Conservation (phyloP, 2,888 invertebrate genomes). For the Melipona beecheii region DNA sequence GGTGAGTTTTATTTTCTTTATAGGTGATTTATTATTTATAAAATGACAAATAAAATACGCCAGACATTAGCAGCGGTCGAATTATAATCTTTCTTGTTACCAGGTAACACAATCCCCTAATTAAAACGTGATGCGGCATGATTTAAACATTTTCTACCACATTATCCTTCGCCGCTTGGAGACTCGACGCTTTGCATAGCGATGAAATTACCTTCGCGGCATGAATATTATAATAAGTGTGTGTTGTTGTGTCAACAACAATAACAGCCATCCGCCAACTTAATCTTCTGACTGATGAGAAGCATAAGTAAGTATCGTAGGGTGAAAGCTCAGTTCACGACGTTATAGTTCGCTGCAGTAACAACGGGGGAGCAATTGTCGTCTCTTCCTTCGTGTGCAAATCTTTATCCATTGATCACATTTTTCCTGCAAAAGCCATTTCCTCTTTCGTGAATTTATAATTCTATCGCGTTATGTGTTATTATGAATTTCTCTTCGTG, state of each 20-base stretch:
- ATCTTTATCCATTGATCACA: not conserved
- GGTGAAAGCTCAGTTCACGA: not conserved
- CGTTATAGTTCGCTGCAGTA: not conserved
- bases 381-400: not conserved
- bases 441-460: not conserved
- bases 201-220: constrained; percentile 2
- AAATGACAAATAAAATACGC: no score
- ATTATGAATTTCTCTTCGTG: no score
- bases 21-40: no score
- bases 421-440: not conserved
- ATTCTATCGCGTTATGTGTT: no score
- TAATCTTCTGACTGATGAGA: constrained; percentile 20
- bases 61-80: no score
- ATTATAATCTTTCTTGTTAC: not conserved
- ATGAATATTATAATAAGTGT: constrained; percentile 29
- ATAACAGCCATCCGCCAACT: constrained; percentile 21
- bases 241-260: constrained; percentile 6
- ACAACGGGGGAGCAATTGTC: not conserved
- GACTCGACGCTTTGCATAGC: constrained; percentile 4
- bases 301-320: not conserved
- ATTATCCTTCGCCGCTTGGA: not conserved
- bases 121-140: not conserved
- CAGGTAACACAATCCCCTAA: not conserved
- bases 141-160: not conserved
- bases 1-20: no score